Percentiles rank a stretch among this genome's conserved stretches.
Conservation (phyloP, 2,888 invertebrate genomes). For the Acleris sparsana region DNA sequence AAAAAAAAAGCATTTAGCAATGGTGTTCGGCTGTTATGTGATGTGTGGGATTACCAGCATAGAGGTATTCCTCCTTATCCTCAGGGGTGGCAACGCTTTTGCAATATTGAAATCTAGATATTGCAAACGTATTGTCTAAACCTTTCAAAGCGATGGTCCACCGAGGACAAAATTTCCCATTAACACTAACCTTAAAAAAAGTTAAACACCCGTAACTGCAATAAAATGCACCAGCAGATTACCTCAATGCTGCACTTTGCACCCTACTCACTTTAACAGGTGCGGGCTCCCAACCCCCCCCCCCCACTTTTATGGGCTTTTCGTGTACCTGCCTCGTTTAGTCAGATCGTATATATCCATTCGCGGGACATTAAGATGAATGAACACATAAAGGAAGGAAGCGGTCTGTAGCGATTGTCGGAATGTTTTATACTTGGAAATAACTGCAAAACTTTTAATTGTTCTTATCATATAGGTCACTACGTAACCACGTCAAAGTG, state of each 20-base stretch:
- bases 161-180: too few species aligned
- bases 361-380: slow-evolving; percentile 55
- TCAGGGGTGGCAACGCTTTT: too few species aligned
- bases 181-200: background rate
- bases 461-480: too few species aligned
- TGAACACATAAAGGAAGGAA: slow-evolving; percentile 41
- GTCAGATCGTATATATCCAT: slow-evolving; percentile 55
- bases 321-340: slow-evolving; percentile 53
- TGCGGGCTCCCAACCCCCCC: slow-evolving; percentile 44
- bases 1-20: too few species aligned
- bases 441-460: background rate
- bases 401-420: slow-evolving; percentile 15
- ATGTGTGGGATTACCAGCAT: too few species aligned
- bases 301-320: slow-evolving; percentile 57
- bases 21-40: too few species aligned
- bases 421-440: slow-evolving; percentile 2
- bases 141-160: too few species aligned
- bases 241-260: slow-evolving; percentile 12
- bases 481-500: too few species aligned
- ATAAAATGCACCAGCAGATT: background rate
- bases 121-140: too few species aligned
- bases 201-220: background rate
- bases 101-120: too few species aligned
- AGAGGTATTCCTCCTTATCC: too few species aligned
- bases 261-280: slow-evolving; percentile 45